Base-by-base conservation (phyloP, 2,888 invertebrate species). In the Nemoura dubitans region DNA sequence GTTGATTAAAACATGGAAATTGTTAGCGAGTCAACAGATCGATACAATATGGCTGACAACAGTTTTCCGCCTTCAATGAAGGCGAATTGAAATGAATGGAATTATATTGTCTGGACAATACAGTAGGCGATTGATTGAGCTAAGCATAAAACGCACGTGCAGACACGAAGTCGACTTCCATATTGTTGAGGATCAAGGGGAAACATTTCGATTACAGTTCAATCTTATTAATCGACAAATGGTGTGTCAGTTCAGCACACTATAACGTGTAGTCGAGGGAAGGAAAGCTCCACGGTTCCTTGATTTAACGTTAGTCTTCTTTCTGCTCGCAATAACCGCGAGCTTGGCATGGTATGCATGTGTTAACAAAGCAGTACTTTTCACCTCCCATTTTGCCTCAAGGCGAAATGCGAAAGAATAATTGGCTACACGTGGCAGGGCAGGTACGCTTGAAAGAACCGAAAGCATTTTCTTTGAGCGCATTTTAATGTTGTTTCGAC, bases 391-490 rank as follows among this genome's bases (percentile, higher is more conserved):
- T 59, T 59, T 59, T 21, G 14, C 59, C 21, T 21, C 16, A 21
- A 59, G 59, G 59, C 59, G 21, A 59, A 59, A 59, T 21, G 59
- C 21, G 36, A 59, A 59, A 14, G 14, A 59, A 59, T 59, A 59
- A 59, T 59, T 59, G 59, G 59, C 59, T 59, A 59, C 59, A 59
- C 59, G 59, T 59, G 59, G 59, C 59, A 59, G 2, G 59, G n/a
- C n/a, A n/a, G n/a, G 59, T 59, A 59, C 21, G 59, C 59, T 21
- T 59, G 59, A 59, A 59, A 59, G 59, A 59, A 21, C 59, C 59
- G 59, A 59, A 21, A 59, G 59, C 59, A 21, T 59, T 59, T 59
- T 59, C 59, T 59, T 59, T 59, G 59, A 59, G 21, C 59, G 59
- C 59, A 59, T 59, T 59, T 59, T 59, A 59, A 59, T 59, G 59